These are phyloP conservation scores for Halcyon smyrnensis DNA, from an alignment of 2,797 vertebrate species.

Conservation along the genomic window DNA sequence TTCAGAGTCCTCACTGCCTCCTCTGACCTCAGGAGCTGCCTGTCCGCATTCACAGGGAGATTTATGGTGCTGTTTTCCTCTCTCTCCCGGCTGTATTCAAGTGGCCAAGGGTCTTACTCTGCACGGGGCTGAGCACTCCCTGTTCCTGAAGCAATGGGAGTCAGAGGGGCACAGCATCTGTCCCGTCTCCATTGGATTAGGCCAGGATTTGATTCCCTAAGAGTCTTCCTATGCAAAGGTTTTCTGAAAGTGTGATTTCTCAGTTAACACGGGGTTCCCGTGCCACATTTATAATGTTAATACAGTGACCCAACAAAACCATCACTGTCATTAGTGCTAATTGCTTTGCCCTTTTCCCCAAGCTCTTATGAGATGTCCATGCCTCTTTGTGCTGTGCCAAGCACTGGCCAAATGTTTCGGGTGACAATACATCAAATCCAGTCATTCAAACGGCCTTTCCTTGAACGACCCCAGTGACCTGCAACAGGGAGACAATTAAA, in stretches of 20 bases:
- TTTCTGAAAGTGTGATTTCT: background rate
- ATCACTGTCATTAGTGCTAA: background rate
- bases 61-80: conserved; percentile 25
- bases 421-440: background rate
- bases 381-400: background rate
- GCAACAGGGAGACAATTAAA: background rate
- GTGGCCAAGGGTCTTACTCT: background rate
- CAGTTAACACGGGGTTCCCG: background rate
- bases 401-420: rapidly evolving
- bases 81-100: background rate
- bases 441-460: background rate
- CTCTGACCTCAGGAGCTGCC: background rate
- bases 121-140: background rate
- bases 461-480: background rate
- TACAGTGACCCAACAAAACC: background rate
- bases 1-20: background rate
- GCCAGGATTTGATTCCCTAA: background rate
- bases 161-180: background rate
- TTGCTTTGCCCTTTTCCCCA: background rate
- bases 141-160: background rate
- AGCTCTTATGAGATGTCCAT: background rate
- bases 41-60: background rate
- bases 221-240: background rate
- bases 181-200: background rate
- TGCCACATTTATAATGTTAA: background rate